These are phyloP conservation scores for Drepana arcuata DNA, from an alignment of 1,140 invertebrate genomes.

Conservation along the genomic window DNA sequence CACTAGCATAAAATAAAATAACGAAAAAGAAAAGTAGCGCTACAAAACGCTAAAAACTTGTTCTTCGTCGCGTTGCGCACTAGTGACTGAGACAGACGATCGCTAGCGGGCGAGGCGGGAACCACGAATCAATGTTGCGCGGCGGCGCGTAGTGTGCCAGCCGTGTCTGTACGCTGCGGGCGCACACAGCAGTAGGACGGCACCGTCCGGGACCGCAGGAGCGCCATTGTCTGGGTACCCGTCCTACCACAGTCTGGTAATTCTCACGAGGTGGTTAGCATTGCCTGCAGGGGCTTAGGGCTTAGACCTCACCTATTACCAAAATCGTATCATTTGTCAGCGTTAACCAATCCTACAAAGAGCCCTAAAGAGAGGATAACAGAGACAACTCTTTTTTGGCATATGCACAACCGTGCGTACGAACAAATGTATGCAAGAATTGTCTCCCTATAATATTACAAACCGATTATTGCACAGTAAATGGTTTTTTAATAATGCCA, in stretches of 20 bases:
- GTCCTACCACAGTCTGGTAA: no score
- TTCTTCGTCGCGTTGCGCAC: slow-evolving; percentile 57
- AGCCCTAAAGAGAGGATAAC: not conserved
- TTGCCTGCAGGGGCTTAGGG: slow-evolving; percentile 16
- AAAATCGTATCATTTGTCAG: not conserved
- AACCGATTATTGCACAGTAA: no score
- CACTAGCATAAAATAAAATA: slow-evolving; percentile 47
- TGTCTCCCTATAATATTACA: no score
- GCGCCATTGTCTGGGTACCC: slow-evolving; percentile 25
- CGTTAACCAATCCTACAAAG: not conserved
- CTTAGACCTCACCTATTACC: not conserved
- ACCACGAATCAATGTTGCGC: slow-evolving; percentile 61
- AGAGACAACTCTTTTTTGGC: no score
- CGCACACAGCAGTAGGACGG: slow-evolving; percentile 17
- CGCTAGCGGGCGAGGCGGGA: slow-evolving; percentile 21
- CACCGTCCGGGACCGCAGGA: slow-evolving; percentile 25
- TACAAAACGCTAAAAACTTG: slow-evolving; percentile 43
- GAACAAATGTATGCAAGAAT: no score
- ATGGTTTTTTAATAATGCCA: no score
- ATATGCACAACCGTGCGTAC: no score
- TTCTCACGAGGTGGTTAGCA: slow-evolving; percentile 15
- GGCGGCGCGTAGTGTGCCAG: slow-evolving; percentile 28
- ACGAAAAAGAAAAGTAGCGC: slow-evolving; percentile 49
- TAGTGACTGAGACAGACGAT: slow-evolving; percentile 58
- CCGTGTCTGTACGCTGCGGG: slow-evolving; percentile 14